Evolutionary conservation across 2,797 vertebrate species (phyloP).

Genomic region (Anguilla megastoma): DNA sequence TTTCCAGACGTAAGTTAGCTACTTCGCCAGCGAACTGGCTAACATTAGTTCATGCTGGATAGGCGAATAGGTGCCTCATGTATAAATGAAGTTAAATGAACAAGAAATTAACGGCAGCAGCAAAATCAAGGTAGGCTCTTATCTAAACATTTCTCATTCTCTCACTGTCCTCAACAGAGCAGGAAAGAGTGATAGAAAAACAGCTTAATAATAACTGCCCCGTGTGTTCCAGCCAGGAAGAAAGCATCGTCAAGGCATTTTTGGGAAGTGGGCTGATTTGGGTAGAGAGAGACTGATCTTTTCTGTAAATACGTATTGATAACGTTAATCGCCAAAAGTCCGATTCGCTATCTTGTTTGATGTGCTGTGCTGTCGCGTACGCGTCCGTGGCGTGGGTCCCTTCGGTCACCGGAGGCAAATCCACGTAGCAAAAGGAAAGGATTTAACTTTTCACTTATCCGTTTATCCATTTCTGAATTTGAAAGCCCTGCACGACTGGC

Average conservation of each 20-base stretch:
- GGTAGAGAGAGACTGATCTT: not conserved
- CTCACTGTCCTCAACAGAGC: not conserved
- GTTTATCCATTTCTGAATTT: not conserved
- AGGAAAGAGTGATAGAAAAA: not conserved
- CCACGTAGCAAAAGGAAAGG: not conserved
- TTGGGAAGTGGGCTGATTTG: not conserved
- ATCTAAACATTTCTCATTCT: not conserved
- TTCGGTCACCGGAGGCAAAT: not conserved
- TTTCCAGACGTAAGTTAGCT: conserved; percentile 39
- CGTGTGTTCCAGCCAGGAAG: not conserved
- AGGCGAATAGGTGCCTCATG: not conserved
- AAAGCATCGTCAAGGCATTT: not conserved
- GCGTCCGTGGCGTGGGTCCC: not conserved
- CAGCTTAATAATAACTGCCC: not conserved
- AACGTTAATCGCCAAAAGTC: not conserved
- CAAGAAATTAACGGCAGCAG: not conserved
- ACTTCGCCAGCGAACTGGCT: conserved; percentile 29
- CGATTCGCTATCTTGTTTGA: not conserved
- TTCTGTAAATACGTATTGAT: not conserved
- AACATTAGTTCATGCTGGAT: not conserved
- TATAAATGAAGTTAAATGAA: conserved; percentile 18
- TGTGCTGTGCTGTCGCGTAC: not conserved
- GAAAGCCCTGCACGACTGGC: not conserved
- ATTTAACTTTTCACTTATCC: not conserved
- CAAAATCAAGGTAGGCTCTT: not conserved